Percentiles rank a stretch among this genome's conserved stretches.
Conservation (phyloP, 2,113 vertebrate genomes). For the Platichthys stellatus region DNA sequence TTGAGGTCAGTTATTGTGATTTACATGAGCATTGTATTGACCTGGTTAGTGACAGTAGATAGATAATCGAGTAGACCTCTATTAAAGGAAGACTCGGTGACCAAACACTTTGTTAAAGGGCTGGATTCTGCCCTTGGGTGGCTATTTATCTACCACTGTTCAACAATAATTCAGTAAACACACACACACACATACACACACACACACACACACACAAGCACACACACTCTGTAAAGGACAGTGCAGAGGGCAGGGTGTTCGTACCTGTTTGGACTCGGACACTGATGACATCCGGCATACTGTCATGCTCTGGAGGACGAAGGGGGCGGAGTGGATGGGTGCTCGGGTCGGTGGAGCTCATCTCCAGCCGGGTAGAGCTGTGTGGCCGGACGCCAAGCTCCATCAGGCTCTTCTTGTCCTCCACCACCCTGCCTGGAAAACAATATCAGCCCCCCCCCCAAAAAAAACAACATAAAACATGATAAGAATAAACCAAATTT, state of each 20-base stretch:
- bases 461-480: too few species aligned
- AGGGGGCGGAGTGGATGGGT: constrained; percentile 73
- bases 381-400: constrained; percentile 78
- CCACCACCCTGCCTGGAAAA: constrained; percentile 74
- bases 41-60: too few species aligned
- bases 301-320: constrained; percentile 68
- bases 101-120: background rate
- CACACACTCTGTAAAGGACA: background rate
- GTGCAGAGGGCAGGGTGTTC: background rate
- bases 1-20: too few species aligned
- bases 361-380: constrained; percentile 81
- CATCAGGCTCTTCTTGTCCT: constrained; percentile 77
- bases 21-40: too few species aligned
- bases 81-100: background rate
- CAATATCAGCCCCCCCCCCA: background rate
- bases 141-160: background rate
- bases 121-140: background rate
- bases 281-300: constrained; percentile 85
- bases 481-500: too few species aligned
- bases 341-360: constrained; percentile 74
- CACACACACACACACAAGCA: background rate
- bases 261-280: constrained; percentile 85
- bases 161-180: background rate
- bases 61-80: too few species aligned
- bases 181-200: too few species aligned